Base-by-base conservation (phyloP, 2,797 vertebrate genomes). In the Enteromius trimaculatus region DNA sequence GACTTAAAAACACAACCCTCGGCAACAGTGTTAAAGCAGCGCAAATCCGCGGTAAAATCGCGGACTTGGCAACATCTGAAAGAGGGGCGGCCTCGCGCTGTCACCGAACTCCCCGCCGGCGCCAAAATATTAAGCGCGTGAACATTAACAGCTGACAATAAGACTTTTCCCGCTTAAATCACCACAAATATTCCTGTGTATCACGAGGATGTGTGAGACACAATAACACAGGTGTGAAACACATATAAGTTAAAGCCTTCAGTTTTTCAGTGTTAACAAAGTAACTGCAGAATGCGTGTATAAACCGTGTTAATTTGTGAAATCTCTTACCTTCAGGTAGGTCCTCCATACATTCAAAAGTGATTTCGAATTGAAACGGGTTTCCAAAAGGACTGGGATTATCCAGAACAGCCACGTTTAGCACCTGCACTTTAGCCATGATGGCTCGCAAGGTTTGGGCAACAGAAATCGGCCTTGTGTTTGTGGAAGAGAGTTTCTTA, bases 371-470 rank as follows among this genome's bases (percentile, higher is more conserved):
- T 88, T 97, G 97, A 84, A 98, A 97, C 1, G 97, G 96, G 75
- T 96, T 97, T 86, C 95, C 91, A 87, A 98, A 98, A 1, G 94
- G 91, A 76, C 93, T 92, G 79, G 93, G 93, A 19, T 93, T 94
- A 82, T 93, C 92, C 90, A 93, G 87, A 34, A 94, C 90, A 60
- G 93, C 88, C 85, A 93, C 92, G n/a, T 91, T 92, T 68, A 91
- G 70, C 87, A 97, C 96, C 87, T 97, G 96, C 37, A 97, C 97
- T 91, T 97, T 97, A 87, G 97, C 97, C 97, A 98, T 98, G 90
- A 23, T 69, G 64, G 74, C 78, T 53, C 34, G 42, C 58, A 29
- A 31, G 37, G 39, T 16, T 21, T 21, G 42, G 31, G 4, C 44
- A 21, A 79, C 77, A 66, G 21, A 70, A 55, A 68, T 9, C 60